Evolutionary conservation across 2,797 vertebrate species (phyloP).

Genomic region (Echeneis naucrates): DNA sequence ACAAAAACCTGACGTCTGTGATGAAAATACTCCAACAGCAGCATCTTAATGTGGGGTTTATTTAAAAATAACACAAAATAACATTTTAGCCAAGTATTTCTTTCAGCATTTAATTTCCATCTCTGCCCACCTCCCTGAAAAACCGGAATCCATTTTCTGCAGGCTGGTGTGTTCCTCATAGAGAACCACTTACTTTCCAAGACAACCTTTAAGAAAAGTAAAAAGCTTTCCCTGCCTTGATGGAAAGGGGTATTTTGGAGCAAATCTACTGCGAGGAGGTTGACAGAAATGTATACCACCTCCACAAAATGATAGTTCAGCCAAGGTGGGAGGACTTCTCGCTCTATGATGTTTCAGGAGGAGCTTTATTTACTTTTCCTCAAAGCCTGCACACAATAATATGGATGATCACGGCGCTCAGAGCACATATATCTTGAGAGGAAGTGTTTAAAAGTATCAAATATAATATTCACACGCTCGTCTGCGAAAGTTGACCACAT

Average conservation of each 20-base stretch:
- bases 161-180: slow-evolving; percentile 71
- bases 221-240: slow-evolving; percentile 36
- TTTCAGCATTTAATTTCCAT: neutral
- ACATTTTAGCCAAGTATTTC: neutral
- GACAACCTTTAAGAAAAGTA: slow-evolving; percentile 31
- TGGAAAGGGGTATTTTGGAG: slow-evolving; percentile 59
- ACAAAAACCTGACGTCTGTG: slow-evolving; percentile 55
- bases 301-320: slow-evolving; percentile 48
- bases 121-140: too few species aligned
- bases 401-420: neutral
- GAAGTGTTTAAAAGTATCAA: neutral
- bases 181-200: slow-evolving; percentile 80
- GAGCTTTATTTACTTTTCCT: neutral
- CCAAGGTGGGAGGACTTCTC: slow-evolving; percentile 33
- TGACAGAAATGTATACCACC: neutral
- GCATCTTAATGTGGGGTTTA: slow-evolving; percentile 43
- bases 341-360: too few species aligned
- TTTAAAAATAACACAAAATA: neutral
- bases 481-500: too few species aligned
- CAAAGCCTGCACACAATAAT: too few species aligned
- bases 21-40: slow-evolving; percentile 63
- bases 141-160: neutral
- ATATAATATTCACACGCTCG: neutral
- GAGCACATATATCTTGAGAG: neutral
- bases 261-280: slow-evolving; percentile 50